A percentile compares a stretch with the other conserved stretches of the same genome.
Evolutionary conservation across 2,113 vertebrate species (phyloP).

Genomic region (Myanophis thanlyinensis): DNA sequence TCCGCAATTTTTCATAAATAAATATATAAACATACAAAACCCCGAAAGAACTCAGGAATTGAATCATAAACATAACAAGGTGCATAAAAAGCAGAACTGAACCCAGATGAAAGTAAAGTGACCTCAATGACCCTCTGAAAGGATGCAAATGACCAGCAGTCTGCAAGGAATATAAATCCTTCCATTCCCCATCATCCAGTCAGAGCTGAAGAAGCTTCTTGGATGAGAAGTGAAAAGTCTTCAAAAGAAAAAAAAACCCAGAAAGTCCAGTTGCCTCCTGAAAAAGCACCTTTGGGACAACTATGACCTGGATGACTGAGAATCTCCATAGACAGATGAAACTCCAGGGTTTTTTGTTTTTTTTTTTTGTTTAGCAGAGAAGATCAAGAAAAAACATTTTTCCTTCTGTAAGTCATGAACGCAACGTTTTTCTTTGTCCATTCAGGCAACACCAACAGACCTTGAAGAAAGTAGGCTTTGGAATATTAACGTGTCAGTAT

Average conservation of each 20-base stretch:
- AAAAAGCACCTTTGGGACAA: no score
- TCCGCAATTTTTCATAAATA: conserved; percentile 67
- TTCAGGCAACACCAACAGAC: background rate
- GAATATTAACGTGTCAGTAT: conserved; percentile 41
- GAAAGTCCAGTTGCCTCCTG: no score
- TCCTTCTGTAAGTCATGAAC: background rate
- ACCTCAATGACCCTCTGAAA: no score
- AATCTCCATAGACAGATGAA: conserved; percentile 29
- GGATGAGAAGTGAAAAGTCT: no score
- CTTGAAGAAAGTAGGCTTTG: conserved; percentile 22
- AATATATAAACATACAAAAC: conserved; percentile 36
- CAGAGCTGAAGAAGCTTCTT: no score
- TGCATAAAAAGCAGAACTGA: conserved; percentile 58
- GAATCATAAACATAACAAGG: conserved; percentile 56
- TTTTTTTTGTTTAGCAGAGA: conserved; percentile 25
- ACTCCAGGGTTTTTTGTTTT: background rate
- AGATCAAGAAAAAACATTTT: conserved; percentile 9
- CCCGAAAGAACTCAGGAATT: conserved; percentile 45
- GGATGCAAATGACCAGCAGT: no score
- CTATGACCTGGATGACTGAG: no score
- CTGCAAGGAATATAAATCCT: no score
- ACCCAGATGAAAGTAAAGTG: conserved; percentile 50
- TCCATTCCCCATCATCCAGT: no score
- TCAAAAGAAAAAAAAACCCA: no score
- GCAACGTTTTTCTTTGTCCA: conserved; percentile 8